These are phyloP conservation scores for Seriola dumerili DNA, from an alignment of 2,113 vertebrate species.

Conservation along the genomic window DNA sequence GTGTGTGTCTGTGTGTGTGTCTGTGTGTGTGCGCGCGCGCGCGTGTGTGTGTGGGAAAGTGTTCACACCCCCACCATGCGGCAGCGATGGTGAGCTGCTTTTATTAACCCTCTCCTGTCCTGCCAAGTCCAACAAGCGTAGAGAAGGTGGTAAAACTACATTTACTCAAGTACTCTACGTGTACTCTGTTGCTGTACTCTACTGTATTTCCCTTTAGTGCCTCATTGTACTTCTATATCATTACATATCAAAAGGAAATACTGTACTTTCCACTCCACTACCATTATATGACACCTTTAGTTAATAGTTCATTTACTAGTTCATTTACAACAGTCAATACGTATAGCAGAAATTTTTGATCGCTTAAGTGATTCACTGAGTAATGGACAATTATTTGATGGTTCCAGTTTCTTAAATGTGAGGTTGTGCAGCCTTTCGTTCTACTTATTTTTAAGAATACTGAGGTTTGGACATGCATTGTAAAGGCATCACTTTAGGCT, in stretches of 20 bases:
- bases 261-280: neutral
- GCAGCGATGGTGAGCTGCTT: neutral
- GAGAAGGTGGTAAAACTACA: too few relatives aligned
- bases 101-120: slow-evolving; percentile 55
- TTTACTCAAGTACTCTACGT: neutral
- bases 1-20: neutral
- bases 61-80: slow-evolving; percentile 48
- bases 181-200: neutral
- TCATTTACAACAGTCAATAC: too few relatives aligned
- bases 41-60: neutral
- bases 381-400: too few relatives aligned
- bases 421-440: too few relatives aligned
- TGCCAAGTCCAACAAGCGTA: too few relatives aligned
- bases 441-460: too few relatives aligned
- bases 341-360: too few relatives aligned
- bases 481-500: too few relatives aligned
- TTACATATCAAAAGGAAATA: neutral
- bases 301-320: neutral
- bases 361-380: too few relatives aligned
- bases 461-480: too few relatives aligned
- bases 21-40: neutral
- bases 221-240: neutral
- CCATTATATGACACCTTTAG: neutral
- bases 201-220: neutral
- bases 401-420: too few relatives aligned